A percentile compares a stretch with the other conserved stretches of the same genome.
These are phyloP conservation scores for Drosophila glabriapex DNA, from an alignment of 2,888 invertebrate species.

Conservation along the genomic window DNA sequence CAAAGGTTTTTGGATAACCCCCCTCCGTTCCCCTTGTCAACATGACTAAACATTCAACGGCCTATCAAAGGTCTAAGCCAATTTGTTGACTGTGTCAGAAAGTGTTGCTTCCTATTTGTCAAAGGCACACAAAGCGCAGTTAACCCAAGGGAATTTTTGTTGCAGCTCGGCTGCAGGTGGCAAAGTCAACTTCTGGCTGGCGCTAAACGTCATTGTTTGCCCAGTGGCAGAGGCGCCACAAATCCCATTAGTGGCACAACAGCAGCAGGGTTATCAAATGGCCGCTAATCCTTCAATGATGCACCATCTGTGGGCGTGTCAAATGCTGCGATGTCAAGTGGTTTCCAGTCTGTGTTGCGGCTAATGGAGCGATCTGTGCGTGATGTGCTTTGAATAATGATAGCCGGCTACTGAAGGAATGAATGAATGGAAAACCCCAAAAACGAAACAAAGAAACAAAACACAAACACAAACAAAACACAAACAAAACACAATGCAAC, in stretches of 20 bases:
- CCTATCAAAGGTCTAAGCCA: neutral
- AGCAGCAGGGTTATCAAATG: slow-evolving; percentile 52
- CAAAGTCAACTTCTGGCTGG: slow-evolving; percentile 41
- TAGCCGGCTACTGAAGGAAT: slow-evolving; percentile 46
- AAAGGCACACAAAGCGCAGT: slow-evolving; percentile 34
- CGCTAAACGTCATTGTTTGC: slow-evolving; percentile 45
- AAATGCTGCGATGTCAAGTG: slow-evolving; percentile 42
- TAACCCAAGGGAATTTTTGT: slow-evolving; percentile 38
- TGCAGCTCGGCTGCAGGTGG: slow-evolving; percentile 31
- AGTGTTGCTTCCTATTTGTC: slow-evolving; percentile 17
- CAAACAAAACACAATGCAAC: slow-evolving; percentile 36
- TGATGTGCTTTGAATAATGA: slow-evolving; percentile 62
- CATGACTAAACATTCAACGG: neutral
- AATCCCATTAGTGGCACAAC: slow-evolving; percentile 26
- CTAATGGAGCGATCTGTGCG: slow-evolving; percentile 47
- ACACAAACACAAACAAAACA: too few species aligned
- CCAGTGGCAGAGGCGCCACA: slow-evolving; percentile 20
- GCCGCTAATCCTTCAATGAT: slow-evolving; percentile 65
- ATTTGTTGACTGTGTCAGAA: slow-evolving; percentile 12
- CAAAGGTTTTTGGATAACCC: neutral
- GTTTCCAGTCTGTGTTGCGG: slow-evolving; percentile 7
- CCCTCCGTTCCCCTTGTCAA: neutral
- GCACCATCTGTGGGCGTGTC: slow-evolving; percentile 44
- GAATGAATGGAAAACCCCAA: slow-evolving; percentile 5
- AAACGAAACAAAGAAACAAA: slow-evolving; percentile 8